These are phyloP conservation scores for Thereva unica DNA, from an alignment of 2,888 invertebrate species.

Conservation along the genomic window DNA sequence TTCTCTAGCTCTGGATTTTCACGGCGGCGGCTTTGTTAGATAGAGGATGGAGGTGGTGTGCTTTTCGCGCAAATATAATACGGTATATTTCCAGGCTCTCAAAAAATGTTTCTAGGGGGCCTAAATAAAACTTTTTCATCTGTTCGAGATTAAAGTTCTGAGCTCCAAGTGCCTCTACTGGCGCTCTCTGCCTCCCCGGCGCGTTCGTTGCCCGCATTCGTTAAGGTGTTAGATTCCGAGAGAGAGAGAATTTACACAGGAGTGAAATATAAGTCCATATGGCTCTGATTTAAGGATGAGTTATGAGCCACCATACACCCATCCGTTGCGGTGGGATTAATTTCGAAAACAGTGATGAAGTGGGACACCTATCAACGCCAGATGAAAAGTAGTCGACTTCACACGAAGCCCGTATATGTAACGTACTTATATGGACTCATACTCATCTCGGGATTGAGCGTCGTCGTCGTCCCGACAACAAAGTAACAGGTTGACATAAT, in stretches of 20 bases:
- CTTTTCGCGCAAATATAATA: conserved; percentile 17
- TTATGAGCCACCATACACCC: conserved; percentile 16
- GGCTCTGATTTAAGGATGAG: conserved; percentile 11
- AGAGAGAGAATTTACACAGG: conserved; percentile 20
- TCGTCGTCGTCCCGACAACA: too few relatives aligned
- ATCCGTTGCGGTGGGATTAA: conserved; percentile 32
- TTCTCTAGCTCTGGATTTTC: not conserved
- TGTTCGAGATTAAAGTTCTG: too few relatives aligned
- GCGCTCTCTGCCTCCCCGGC: not conserved
- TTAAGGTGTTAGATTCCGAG: conserved; percentile 24
- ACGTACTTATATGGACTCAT: not conserved
- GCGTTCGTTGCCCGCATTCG: conserved; percentile 3
- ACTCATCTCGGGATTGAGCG: conserved; percentile 9
- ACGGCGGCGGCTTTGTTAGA: not conserved
- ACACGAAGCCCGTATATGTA: conserved; percentile 7
- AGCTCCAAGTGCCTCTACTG: not conserved
- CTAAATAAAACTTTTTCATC: conserved; percentile 22
- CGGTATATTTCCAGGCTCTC: conserved; percentile 20
- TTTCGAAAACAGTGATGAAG: conserved; percentile 35
- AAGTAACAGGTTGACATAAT: conserved; percentile 30
- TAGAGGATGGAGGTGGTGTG: not conserved
- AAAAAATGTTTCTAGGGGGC: conserved; percentile 13
- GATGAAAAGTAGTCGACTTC: conserved; percentile 27
- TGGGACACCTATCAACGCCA: conserved; percentile 25
- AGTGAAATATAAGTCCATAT: conserved; percentile 17